Base-by-base conservation (phyloP, 2,113 vertebrate genomes). In the Nothocercus nigrocapillus region DNA sequence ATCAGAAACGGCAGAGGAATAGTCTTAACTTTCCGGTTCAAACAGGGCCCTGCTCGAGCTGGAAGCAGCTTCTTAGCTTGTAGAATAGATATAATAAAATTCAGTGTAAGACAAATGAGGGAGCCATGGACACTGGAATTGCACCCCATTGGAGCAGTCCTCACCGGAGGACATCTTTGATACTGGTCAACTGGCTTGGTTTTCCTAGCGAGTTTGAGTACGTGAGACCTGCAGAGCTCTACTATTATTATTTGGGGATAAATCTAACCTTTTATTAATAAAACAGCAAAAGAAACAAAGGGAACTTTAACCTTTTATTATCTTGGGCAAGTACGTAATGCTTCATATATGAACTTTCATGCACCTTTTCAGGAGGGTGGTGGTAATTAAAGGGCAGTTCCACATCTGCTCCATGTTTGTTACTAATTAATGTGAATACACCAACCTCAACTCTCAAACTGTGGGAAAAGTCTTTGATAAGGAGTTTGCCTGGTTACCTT, bases 21-120 rank as follows among this genome's bases (percentile, higher is more conserved):
- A 5, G 25, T 30, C 54, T 11, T 11, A 74, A 36, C 25, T 49
- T 12, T 42, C 34, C 2, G 24, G 4, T 27, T 54, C 53, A 12
- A 61, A 19, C 28, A 6, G 6, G 1, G 59, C 68, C 0, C 22
- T 75, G 51, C 28, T 18, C 8, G 38, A 69, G 47, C 63, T 47
- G 34, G 27, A 54, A 70, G 7, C 38, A 19, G 13, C 4, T 47
- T 36, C 3, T 70, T 42, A 2, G 19, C n/a, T 47, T 8, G 8
- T 8, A 3, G 8, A 14, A 49, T 38, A 0, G 2, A 1, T 28
- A 16, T 7, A 5, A 25, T 56, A 58, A 17, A 67, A n/a, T 34
- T 51, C 14, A 45, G 19, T 20, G 9, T 32, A 28, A 30, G 5
- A 21, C 16, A 74, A 70, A 20, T 18, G 36, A 63, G 8, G 54